Conservation (phyloP, 2,888 invertebrate genomes). For the Latrodectus elegans region DNA sequence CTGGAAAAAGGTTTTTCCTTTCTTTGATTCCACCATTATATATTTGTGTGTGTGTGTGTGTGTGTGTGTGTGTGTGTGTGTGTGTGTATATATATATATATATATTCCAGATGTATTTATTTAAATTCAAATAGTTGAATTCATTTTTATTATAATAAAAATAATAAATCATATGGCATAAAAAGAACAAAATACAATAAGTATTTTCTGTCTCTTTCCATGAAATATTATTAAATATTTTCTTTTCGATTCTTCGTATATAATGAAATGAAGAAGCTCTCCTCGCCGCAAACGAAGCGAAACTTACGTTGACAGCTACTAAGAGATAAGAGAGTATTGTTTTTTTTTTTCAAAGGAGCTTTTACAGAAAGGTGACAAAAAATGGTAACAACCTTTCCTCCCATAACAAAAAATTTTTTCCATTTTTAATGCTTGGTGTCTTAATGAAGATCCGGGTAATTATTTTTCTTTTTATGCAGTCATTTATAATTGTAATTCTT, state of each 20-base stretch:
- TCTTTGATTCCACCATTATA: no score
- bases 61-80: no score
- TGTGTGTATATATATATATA: no score
- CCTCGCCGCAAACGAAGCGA: slow-evolving; percentile 7
- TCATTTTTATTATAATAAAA: no score
- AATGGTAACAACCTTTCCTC: background rate
- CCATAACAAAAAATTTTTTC: background rate
- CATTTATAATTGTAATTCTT: slow-evolving; percentile 14
- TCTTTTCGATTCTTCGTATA: background rate
- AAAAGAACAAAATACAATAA: no score
- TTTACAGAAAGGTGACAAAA: background rate
- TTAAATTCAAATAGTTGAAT: no score
- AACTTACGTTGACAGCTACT: slow-evolving; percentile 24
- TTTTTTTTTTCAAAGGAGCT: slow-evolving; percentile 13
- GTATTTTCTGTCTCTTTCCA: no score
- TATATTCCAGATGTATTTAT: no score
- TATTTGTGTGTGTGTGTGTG: no score
- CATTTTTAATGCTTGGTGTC: slow-evolving; percentile 2
- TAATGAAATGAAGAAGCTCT: background rate
- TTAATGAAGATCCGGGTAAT: slow-evolving; percentile 17
- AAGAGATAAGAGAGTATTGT: slow-evolving; percentile 12
- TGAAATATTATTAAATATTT: no score
- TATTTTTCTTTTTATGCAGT: background rate
- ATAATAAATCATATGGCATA: no score
- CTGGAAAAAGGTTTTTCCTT: no score